A percentile compares a stretch with the other conserved stretches of the same genome.
Conservation (phyloP, 2,888 invertebrate species). For the Epirrhoe tristata region DNA sequence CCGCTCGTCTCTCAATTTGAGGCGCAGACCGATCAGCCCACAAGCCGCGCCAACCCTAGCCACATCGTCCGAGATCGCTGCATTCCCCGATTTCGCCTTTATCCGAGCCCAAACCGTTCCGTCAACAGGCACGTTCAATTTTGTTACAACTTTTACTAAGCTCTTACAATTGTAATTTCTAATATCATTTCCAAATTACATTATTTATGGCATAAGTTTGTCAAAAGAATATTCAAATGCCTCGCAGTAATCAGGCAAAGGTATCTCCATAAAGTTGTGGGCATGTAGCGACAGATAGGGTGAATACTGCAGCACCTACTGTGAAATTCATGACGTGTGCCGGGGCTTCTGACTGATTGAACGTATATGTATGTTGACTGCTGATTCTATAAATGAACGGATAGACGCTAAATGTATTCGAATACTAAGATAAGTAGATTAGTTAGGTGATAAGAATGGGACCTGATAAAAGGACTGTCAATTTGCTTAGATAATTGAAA, state of each 20-base stretch:
- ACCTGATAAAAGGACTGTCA: no score
- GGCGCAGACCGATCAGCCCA: constrained; percentile 57
- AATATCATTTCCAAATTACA: not conserved
- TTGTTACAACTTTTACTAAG: not conserved
- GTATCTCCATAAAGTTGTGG: constrained; percentile 45
- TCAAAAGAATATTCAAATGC: constrained; percentile 38
- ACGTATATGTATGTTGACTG: constrained; percentile 61
- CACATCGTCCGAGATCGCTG: constrained; percentile 35
- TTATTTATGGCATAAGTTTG: constrained; percentile 10
- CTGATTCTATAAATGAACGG: constrained; percentile 41
- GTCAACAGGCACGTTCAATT: constrained; percentile 16
- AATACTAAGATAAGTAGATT: no score
- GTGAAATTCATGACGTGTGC: constrained; percentile 75
- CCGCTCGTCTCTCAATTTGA: constrained; percentile 73
- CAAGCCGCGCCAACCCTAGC: constrained; percentile 41
- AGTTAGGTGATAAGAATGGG: no score
- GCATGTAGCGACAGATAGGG: constrained; percentile 49
- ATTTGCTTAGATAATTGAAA: no score
- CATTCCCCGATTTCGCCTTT: constrained; percentile 38
- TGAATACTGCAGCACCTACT: constrained; percentile 70
- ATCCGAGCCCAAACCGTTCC: constrained; percentile 21
- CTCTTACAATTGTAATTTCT: constrained; percentile 1
- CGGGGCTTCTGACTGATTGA: constrained; percentile 74
- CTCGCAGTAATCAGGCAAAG: constrained; percentile 39
- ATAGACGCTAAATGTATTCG: constrained; percentile 20